phyloP scores from a whole-genome alignment of 2,797 vertebrate genomes.

The Lophotriccus pileatus region DNA sequence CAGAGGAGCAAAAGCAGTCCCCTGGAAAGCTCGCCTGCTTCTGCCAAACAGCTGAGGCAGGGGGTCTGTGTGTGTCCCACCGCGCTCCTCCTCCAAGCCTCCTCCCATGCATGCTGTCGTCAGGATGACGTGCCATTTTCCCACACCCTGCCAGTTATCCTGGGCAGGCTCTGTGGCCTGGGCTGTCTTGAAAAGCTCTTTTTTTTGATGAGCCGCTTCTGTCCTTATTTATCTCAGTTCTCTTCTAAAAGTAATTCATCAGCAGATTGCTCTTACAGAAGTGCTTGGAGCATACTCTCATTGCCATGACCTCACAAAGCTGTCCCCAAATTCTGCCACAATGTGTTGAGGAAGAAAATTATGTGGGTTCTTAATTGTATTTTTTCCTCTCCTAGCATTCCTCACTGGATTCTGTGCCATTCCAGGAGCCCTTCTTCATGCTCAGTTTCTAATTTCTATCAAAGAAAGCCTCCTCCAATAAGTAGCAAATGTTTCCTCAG shows the following conservation, averaged over 20 bases:
- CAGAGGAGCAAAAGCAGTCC: background rate
- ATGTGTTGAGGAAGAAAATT: background rate
- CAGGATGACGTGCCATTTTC: background rate
- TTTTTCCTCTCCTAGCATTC: background rate
- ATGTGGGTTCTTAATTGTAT: fast-evolving
- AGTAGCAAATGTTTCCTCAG: background rate
- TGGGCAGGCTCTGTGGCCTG: background rate
- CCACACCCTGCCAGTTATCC: background rate
- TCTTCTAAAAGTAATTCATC: background rate
- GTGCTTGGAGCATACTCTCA: background rate
- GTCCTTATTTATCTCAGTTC: background rate
- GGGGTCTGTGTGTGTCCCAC: background rate
- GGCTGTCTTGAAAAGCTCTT: background rate
- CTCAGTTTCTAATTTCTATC: background rate
- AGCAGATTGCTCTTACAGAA: background rate
- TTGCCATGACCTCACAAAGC: background rate
- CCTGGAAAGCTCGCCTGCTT: background rate
- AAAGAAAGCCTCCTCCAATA: background rate
- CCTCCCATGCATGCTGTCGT: background rate
- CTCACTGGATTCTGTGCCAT: background rate
- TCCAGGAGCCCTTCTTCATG: background rate
- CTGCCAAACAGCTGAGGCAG: background rate
- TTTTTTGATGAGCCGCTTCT: background rate
- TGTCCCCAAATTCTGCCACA: background rate
- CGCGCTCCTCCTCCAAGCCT: background rate